phyloP scores from a whole-genome alignment of 2,888 invertebrate genomes.

The Dione juno region DNA sequence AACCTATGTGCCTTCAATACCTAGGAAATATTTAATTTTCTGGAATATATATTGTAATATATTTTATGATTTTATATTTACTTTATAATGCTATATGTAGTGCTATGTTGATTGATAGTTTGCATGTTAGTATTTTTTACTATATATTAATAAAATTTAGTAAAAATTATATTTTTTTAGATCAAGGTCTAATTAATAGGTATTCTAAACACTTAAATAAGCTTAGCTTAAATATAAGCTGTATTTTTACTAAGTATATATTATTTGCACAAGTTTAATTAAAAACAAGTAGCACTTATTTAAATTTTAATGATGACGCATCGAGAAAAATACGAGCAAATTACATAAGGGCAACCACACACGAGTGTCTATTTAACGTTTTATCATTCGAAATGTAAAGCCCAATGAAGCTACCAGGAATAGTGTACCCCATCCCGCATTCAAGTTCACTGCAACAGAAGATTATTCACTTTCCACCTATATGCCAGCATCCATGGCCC shows the following conservation, averaged over 20 bases:
- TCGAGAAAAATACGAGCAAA: constrained; percentile 1
- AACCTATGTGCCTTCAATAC: constrained; percentile 30
- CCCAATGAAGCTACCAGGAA: constrained; percentile 43
- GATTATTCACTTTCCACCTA: constrained; percentile 62
- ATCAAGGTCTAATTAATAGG: too few relatives aligned
- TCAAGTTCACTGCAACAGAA: constrained; percentile 64
- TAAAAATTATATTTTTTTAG: too few relatives aligned
- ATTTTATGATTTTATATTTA: background rate
- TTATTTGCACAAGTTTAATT: background rate
- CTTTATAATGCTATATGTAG: background rate
- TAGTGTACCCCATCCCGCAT: constrained; percentile 49
- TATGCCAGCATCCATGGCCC: constrained; percentile 56
- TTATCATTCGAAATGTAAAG: constrained; percentile 32
- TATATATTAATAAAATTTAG: too few relatives aligned
- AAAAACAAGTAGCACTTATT: constrained; percentile 2
- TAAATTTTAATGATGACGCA: constrained; percentile 12
- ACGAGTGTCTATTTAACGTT: constrained; percentile 21
- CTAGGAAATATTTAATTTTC: constrained; percentile 17
- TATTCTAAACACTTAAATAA: too few relatives aligned
- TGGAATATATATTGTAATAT: background rate
- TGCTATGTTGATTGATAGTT: background rate
- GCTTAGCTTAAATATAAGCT: too few relatives aligned
- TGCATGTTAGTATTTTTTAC: background rate
- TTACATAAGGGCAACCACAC: constrained; percentile 6
- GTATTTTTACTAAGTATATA: too few relatives aligned